Base-by-base conservation (phyloP, 2,888 invertebrate species). In the Epirrhoe alternata region DNA sequence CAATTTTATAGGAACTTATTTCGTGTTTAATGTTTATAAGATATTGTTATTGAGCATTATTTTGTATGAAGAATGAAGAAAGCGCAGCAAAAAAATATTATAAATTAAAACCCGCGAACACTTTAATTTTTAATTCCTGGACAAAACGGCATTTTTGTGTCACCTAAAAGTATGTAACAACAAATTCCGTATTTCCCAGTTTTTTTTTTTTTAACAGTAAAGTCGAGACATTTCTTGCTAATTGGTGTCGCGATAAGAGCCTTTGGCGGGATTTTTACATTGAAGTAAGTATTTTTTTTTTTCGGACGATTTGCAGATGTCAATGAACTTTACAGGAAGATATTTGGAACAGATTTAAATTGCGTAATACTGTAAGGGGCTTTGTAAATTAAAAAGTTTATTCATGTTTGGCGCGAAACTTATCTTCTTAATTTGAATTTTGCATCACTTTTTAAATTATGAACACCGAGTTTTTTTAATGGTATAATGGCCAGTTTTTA, bases 171-270 rank as follows among this genome's bases (percentile, higher is more conserved):
- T 60, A 56, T 45, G 57, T 60, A 33, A 8, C 38, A 12, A 61
- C 45, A 65, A 67, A 54, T 68, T 58, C 50, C 52, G 70, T 66
- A 64, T 55, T 66, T 64, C 62, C 59, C 55, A 52, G 61, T 55
- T 60, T 50, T 64, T 63, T 59, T 68, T 61, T 66, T 70, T 73
- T 65, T 65, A 67, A 45, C 51, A 47, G 58, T 73, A 61, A 67
- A 66, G 54, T 50, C 62, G 66, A 71, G 69, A 78, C 73, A 76
- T 79, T 76, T 72, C 71, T 59, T 55, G 75, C 76, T 83, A 85
- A 85, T 85, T 85, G 81, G 79, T 68, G 30, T 54, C 64, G 61
- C 70, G 80, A 83, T 83, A 80, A 81, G 47, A 70, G 33, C 47
- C 71, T 83, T 82, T 79, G 77, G 73, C 80, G 77, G 81, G 62